Evolutionary conservation across 2,888 invertebrate species (phyloP).

Genomic region (Brassicogethes aeneus): DNA sequence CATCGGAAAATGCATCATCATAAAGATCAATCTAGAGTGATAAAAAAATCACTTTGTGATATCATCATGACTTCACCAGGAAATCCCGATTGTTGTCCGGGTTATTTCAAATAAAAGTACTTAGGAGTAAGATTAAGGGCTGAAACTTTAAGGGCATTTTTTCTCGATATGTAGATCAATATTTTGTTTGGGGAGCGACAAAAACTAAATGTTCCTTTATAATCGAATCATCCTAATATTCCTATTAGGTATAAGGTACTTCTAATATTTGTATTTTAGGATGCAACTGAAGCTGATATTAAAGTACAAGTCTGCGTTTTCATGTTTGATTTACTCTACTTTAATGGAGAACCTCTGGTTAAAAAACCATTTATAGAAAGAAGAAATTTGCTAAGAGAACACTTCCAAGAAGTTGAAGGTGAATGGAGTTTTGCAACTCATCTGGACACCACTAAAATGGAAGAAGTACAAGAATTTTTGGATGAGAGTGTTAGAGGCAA

Average conservation of each 20-base stretch:
- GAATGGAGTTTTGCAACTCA: slow-evolving; percentile 83
- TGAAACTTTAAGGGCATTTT: too few relatives aligned
- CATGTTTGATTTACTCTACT: slow-evolving; percentile 89
- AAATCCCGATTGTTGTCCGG: too few relatives aligned
- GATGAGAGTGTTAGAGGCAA: slow-evolving; percentile 93
- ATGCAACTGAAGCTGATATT: slow-evolving; percentile 64
- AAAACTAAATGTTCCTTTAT: too few relatives aligned
- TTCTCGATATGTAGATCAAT: too few relatives aligned
- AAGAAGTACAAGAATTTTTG: slow-evolving; percentile 88
- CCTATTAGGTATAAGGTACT: too few relatives aligned
- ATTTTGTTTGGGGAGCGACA: slow-evolving; percentile 42
- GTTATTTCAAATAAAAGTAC: too few relatives aligned
- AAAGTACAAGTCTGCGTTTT: slow-evolving; percentile 83
- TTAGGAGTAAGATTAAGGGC: too few relatives aligned
- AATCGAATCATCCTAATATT: too few relatives aligned
- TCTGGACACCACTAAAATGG: slow-evolving; percentile 73
- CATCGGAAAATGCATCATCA: too few relatives aligned
- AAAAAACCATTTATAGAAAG: slow-evolving; percentile 65
- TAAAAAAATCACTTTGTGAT: too few relatives aligned
- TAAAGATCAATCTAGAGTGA: too few relatives aligned
- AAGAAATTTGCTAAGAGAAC: slow-evolving; percentile 58
- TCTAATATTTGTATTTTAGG: slow-evolving; percentile 41
- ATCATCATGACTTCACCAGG: too few relatives aligned
- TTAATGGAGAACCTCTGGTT: slow-evolving; percentile 83
- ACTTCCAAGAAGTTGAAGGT: slow-evolving; percentile 65